Base-by-base conservation (phyloP, 2,797 vertebrate species). In the Cetoscarus ocellatus region DNA sequence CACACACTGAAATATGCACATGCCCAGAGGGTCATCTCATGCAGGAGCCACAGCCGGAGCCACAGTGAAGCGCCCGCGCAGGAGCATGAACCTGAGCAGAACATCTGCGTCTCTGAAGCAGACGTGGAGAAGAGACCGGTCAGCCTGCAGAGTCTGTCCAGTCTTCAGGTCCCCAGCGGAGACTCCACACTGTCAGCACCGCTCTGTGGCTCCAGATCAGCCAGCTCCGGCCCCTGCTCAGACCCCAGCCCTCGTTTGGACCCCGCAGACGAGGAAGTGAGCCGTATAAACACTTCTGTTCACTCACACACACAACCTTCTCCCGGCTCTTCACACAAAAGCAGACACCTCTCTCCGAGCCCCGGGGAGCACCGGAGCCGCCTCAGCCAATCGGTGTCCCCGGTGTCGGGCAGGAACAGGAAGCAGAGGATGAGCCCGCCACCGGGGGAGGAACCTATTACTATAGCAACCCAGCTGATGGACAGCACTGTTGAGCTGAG, bases 391-490 rank as follows among this genome's bases (percentile, higher is more conserved):
- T 86, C 82, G 0, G 95, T 95, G 45, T 94, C 95, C 0, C 94
- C 95, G 1, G 87, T 92, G 56, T 94, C 94, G 0, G 94, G 93
- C 18, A 88, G 91, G 2, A 94, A 93, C 81, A 94, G 95, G 86
- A 98, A 98, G 91, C 96, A 97, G 91, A 96, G 97, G 85, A 93
- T 96, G 95, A 99, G 97, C 83, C 97, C 96, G 1, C 76, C 91
- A 1, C 96, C 97, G 63, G 93, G 93, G 0, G 94, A 97, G 0
- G 2, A 94, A 73, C 90, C 90, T 7, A 40, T 91, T 62, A 67
- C 93, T 0, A 70, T 85, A 0, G 88, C 93, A 59, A 79, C 91
- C 57, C 94, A 96, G 36, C 75, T 90, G 7, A 91, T 85, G 0
- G 96, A 96, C 86, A 95, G 93, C 83, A 90, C 92, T 73, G 92